Conservation (phyloP, 2,888 invertebrate species). For the Aspidiotus rigidus region DNA sequence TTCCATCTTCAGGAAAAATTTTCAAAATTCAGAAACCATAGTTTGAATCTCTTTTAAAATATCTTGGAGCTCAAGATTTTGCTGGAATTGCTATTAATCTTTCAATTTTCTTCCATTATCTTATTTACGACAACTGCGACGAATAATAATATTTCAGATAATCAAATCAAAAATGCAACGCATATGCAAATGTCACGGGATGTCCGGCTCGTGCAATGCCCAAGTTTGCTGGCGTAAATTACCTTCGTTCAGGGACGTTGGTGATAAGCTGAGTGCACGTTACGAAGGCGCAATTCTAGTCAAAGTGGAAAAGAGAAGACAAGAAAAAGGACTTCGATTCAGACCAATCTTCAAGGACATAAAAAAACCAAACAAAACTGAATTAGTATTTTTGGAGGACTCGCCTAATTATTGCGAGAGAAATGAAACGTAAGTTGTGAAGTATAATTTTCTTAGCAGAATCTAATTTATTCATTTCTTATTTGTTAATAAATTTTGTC, state of each 20-base stretch:
- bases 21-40: too few species aligned
- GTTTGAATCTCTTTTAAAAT: too few species aligned
- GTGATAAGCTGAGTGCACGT: slow-evolving; percentile 63
- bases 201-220: slow-evolving; percentile 84
- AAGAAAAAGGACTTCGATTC: slow-evolving; percentile 55
- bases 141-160: slow-evolving; percentile 28
- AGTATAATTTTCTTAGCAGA: not conserved
- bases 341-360: slow-evolving; percentile 64
- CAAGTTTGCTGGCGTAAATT: slow-evolving; percentile 83
- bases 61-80: too few species aligned
- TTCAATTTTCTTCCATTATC: too few species aligned
- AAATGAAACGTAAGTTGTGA: slow-evolving; percentile 61
- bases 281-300: slow-evolving; percentile 84
- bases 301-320: slow-evolving; percentile 57
- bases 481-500: not conserved
- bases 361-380: slow-evolving; percentile 81
- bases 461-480: not conserved
- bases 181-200: slow-evolving; percentile 87
- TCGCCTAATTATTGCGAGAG: slow-evolving; percentile 86
- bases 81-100: too few species aligned
- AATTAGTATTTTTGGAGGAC: slow-evolving; percentile 78
- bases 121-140: too few species aligned
- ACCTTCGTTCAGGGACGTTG: slow-evolving; percentile 65
- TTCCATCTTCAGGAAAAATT: too few species aligned
- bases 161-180: slow-evolving; percentile 57